A percentile compares a stretch with the other conserved stretches of the same genome.
Conservation (phyloP, 92 coral and sea anemone genomes). For the Epizoanthus rinbou region DNA sequence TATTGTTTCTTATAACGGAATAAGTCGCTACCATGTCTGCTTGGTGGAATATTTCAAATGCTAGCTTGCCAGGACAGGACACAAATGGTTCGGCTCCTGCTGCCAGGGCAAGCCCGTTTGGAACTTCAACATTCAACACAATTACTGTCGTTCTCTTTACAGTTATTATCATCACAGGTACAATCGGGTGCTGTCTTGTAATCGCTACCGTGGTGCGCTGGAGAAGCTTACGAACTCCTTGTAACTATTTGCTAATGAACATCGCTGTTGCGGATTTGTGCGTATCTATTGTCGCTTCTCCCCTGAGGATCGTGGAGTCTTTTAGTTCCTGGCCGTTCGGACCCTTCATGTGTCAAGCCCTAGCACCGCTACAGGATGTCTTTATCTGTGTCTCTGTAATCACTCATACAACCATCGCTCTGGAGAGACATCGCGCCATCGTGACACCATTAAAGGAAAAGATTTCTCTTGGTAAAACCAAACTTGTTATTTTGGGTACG, state of each 20-base stretch:
- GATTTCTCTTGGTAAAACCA: constrained; percentile 63
- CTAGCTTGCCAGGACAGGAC: neutral
- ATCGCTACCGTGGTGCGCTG: constrained; percentile 56
- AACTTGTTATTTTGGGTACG: constrained; percentile 50
- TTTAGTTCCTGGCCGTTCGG: constrained; percentile 66
- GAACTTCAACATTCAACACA: neutral
- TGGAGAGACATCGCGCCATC: constrained; percentile 77
- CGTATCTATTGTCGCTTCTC: constrained; percentile 52
- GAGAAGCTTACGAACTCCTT: constrained; percentile 65
- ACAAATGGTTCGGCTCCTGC: neutral
- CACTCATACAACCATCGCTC: constrained; percentile 72
- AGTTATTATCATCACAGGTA: constrained; percentile 48
- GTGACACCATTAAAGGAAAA: constrained; percentile 70
- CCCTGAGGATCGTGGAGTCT: constrained; percentile 46
- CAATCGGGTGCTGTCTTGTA: constrained; percentile 60
- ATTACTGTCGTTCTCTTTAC: constrained; percentile 39
- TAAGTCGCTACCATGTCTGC: neutral
- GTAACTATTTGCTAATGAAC: constrained; percentile 64
- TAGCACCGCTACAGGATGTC: constrained; percentile 77
- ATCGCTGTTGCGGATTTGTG: constrained; percentile 62
- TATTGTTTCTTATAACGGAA: neutral
- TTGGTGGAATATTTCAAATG: neutral
- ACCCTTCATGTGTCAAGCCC: constrained; percentile 53
- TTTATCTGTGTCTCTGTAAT: constrained; percentile 76
- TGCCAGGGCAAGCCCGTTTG: constrained; percentile 11